Evolutionary conservation across 2,888 invertebrate species (phyloP).

Genomic region (Xylota segnis): DNA sequence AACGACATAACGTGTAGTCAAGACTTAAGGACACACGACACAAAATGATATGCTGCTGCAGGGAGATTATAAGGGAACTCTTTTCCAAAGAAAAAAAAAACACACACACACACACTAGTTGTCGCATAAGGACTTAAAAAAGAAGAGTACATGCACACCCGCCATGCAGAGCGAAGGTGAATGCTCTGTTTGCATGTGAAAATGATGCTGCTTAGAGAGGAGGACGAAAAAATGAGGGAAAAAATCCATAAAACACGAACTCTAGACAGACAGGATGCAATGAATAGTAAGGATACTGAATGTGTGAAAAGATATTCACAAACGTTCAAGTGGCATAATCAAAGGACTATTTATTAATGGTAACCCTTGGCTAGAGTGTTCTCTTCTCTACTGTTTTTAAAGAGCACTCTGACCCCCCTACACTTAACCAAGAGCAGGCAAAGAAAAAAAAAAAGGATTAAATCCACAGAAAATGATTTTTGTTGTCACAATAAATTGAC

Average conservation of each 20-base stretch:
- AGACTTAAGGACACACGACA: constrained; percentile 74
- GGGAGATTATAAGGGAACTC: constrained; percentile 56
- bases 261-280: constrained; percentile 28
- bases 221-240: constrained; percentile 1
- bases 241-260: neutral
- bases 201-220: constrained; percentile 57
- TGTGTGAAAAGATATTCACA: neutral
- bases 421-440: constrained; percentile 4
- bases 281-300: constrained; percentile 8
- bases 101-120: no score
- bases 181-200: constrained; percentile 72
- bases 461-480: constrained; percentile 20
- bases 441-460: constrained; percentile 63
- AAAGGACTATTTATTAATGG: constrained; percentile 58
- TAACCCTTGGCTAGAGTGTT: constrained; percentile 41
- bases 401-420: neutral
- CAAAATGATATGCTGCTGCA: constrained; percentile 72
- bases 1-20: constrained; percentile 76
- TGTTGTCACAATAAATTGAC: constrained; percentile 42
- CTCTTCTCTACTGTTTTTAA: constrained; percentile 5
- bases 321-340: constrained; percentile 45
- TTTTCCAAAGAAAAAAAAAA: constrained; percentile 12
- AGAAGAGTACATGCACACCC: neutral
- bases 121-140: constrained; percentile 58
- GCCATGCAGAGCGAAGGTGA: constrained; percentile 54